Base-by-base conservation (phyloP, 1,140 invertebrate species). In the Penaeus japonicus region DNA sequence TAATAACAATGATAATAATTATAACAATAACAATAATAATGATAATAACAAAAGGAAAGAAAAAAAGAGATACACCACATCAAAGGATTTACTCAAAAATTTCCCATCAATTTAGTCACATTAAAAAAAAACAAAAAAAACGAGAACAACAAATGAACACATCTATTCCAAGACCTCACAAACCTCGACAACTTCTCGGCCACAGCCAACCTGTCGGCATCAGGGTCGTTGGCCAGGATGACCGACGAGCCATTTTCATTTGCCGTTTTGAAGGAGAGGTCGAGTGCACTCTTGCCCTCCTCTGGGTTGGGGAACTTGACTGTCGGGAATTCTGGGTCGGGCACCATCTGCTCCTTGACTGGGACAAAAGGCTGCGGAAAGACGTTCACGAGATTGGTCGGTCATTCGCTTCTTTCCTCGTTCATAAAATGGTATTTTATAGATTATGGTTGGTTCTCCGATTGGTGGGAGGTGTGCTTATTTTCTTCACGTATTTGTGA, bases 291-390 rank as follows among this genome's bases (percentile, higher is more conserved):
- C 92, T 97, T 96, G 15, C 97, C 96, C 93, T 99, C 99, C 93
- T 99, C 99, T 1, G 99, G 99, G 94, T 99, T 99, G 0, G 99
- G 99, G 93, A 98, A 99, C 91, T 95, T 95, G 0, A 99, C 98
- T 0, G 98, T 99, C 1, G 98, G 96, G 93, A 99, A 99, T 89
- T 99, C 97, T 0, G 98, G 98, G 94, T 99, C 95, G 0, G 98
- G 97, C 87, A 97, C 93, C 90, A 96, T 95, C 93, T 99, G 97
- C 90, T 98, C 95, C 84, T 93, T 92, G 0, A 99, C 98, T 27
- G 96, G 94, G 90, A 97, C 93, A 88, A 97, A 95, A 70, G 94
- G 93, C 94, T 96, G 89, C n/a, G 91, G 84, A 89, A 27, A 81
- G 20, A 54, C 78, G 65, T 65, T n/a, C n/a, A n/a, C n/a, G n/a